A percentile compares a stretch with the other conserved stretches of the same genome.
Evolutionary conservation across 2,888 invertebrate species (phyloP).

Genomic region (Nowickia ferox): DNA sequence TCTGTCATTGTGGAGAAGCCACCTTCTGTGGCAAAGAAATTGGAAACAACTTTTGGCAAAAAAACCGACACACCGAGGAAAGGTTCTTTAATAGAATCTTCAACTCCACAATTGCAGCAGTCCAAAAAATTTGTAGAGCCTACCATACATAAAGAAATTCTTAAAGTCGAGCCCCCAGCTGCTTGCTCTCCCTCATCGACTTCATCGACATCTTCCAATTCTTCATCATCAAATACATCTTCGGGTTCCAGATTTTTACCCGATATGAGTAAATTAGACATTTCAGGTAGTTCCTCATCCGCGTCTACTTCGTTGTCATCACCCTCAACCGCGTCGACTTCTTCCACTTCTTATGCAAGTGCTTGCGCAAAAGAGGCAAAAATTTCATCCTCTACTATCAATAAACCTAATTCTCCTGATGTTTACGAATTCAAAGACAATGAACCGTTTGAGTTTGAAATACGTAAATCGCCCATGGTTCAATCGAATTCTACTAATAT

Average conservation of each 20-base stretch:
- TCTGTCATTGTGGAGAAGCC: constrained; percentile 80
- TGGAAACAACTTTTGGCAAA: constrained; percentile 63
- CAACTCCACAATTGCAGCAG: constrained; percentile 29
- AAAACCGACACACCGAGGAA: constrained; percentile 72
- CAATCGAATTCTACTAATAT: constrained; percentile 57
- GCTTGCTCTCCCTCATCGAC: constrained; percentile 77
- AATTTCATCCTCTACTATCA: constrained; percentile 32
- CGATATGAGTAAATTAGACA: constrained; percentile 80
- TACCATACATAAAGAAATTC: constrained; percentile 75
- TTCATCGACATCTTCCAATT: constrained; percentile 78
- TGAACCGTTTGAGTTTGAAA: constrained; percentile 93
- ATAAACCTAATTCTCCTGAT: constrained; percentile 83
- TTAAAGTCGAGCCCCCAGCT: constrained; percentile 78
- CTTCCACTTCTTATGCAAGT: constrained; percentile 62
- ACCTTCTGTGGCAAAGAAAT: constrained; percentile 70
- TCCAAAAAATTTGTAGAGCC: constrained; percentile 77
- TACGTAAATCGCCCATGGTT: constrained; percentile 83
- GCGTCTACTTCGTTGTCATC: constrained; percentile 66
- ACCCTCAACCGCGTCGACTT: constrained; percentile 63
- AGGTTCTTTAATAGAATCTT: constrained; percentile 40
- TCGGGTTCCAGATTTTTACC: constrained; percentile 77
- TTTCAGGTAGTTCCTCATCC: constrained; percentile 76
- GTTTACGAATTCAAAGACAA: constrained; percentile 95
- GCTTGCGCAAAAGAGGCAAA: constrained; percentile 59
- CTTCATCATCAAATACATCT: constrained; percentile 75